phyloP scores from a whole-genome alignment of 1,140 invertebrate species.

The Solenopsis invicta region DNA sequence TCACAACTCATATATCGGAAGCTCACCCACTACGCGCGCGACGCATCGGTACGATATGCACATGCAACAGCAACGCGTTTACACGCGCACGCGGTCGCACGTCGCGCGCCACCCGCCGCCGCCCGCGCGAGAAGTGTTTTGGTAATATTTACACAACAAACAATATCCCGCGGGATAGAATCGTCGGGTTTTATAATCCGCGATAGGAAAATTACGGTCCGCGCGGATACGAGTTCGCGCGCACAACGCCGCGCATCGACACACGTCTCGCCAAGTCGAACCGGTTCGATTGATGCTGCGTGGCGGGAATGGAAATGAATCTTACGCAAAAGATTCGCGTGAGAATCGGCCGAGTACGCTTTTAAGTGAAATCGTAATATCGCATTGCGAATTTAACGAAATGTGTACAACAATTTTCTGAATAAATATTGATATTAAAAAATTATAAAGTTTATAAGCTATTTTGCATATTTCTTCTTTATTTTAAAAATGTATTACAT shows the following conservation, averaged over 20 bases:
- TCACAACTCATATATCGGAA: constrained; percentile 67
- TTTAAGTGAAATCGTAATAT: background rate
- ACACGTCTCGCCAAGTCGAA: constrained; percentile 21
- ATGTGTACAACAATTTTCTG: background rate
- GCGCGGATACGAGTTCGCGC: background rate
- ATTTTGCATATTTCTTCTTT: background rate
- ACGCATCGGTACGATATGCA: background rate
- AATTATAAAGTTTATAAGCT: background rate
- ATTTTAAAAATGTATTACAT: no score
- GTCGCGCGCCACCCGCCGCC: background rate
- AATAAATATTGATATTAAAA: background rate
- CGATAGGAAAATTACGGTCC: constrained; percentile 57
- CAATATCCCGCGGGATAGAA: constrained; percentile 65
- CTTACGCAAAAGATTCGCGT: constrained; percentile 3
- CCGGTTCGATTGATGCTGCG: constrained; percentile 41
- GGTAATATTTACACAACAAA: constrained; percentile 74
- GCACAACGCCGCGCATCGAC: background rate
- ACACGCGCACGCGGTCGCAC: constrained; percentile 58
- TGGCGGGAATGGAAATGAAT: constrained; percentile 29
- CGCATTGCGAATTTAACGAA: background rate
- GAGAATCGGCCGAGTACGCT: constrained; percentile 6
- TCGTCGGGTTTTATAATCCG: constrained; percentile 64
- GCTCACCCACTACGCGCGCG: constrained; percentile 40
- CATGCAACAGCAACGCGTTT: constrained; percentile 28
- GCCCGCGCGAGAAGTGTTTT: constrained; percentile 43